Percentiles rank a stretch among this genome's conserved stretches.
Evolutionary conservation across 2,797 vertebrate species (phyloP).

Genomic region (Catamblyrhynchus diadema): DNA sequence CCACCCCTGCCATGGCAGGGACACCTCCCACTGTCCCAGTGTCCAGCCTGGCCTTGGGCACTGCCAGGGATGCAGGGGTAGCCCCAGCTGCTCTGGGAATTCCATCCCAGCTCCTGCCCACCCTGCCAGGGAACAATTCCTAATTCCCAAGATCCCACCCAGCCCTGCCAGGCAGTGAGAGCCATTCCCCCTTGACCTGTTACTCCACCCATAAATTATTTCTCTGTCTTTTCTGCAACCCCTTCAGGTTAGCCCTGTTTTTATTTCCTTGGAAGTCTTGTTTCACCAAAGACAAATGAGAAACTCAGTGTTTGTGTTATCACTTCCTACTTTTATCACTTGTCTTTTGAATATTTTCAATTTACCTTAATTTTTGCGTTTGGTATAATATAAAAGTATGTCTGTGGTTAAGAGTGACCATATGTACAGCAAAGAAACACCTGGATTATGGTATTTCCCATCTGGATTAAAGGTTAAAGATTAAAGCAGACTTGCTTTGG

Average conservation of each 20-base stretch:
- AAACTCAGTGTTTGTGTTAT: neutral
- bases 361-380: neutral
- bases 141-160: too few species aligned
- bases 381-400: neutral
- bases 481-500: neutral
- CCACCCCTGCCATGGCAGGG: too few species aligned
- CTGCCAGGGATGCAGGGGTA: too few species aligned
- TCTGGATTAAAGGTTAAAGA: neutral
- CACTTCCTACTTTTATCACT: neutral
- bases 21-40: too few species aligned
- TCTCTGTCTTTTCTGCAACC: fast-evolving
- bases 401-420: neutral
- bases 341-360: neutral
- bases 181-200: too few species aligned
- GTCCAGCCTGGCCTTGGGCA: too few species aligned
- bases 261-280: neutral
- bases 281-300: neutral
- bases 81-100: too few species aligned
- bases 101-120: too few species aligned
- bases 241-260: neutral
- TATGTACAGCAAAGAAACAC: neutral
- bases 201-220: fast-evolving
- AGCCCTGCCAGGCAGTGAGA: too few species aligned
- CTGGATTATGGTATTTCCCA: neutral
- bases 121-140: too few species aligned